Evolutionary conservation across 2,888 invertebrate genomes (phyloP), one percentile per base, ranked within the genome.

Genomic region (Serrognathus titanus): DNA sequence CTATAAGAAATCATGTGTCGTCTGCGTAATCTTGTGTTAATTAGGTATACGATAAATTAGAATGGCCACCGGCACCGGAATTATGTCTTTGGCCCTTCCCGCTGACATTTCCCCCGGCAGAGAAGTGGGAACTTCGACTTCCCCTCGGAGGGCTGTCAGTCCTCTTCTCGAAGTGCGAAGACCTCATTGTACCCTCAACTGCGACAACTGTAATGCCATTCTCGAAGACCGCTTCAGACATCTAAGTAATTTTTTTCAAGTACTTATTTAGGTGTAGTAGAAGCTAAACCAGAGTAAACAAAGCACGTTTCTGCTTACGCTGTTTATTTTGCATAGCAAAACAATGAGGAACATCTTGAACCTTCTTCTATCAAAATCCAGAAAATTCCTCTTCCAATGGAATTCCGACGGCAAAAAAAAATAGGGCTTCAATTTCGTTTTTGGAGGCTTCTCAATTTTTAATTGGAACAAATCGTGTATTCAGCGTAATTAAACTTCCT

Each of bases 131-230:
- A 67, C 72, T 69, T 81, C 83, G 48, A 81, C 83, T n/a, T 83
- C 84, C 61, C 86, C 87, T 9, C 79, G 87, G 66, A 80, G 87
- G 63, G 85, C 87, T 7, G 83, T 88, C 61, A 87, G 87, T 65
- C 88, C 88, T 1, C 78, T 88, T 60, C 79, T 87, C 56, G 87
- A 88, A 78, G 85, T 87, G 66, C 80, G 87, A 38, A 78, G 87
- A 49, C 87, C 87, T 13, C 85, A 87, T 72, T 89, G 88, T 78
- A 89, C 88, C 2, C 81, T 89, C 51, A 87, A 88, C 67, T 89
- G 89, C 70, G 86, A 86, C 70, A 82, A 85, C 69, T 89, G 89
- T 78, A 86, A 83, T 54, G 81, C 84, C 51, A 82, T 86, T 58
- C 80, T 88, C 47, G 87, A 87, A 72, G 86, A 87, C 67, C 82